Base-by-base conservation (phyloP, 2,797 vertebrate species). In the Craterocephalus amniculus region DNA sequence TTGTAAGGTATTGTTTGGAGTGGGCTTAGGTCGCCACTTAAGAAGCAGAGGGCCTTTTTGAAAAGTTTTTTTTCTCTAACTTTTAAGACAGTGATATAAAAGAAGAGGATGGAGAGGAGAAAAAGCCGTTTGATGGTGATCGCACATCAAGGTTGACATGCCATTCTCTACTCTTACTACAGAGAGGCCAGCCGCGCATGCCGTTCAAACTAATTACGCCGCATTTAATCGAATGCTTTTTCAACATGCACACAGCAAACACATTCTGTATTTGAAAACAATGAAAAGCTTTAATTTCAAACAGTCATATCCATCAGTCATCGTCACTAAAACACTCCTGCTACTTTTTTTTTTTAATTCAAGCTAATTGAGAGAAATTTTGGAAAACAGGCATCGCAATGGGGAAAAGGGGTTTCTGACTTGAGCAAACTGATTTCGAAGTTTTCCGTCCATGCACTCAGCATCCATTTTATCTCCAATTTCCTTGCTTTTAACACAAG, bases 1-100 rank as follows among this genome's bases (percentile, higher is more conserved):
- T 94, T 94, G 93, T 94, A 90, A 83, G 86, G 81, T 70, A 93
- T 94, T 94, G 94, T 94, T 88, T 92, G 91, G 75, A 83, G 90
- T 85, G 88, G 91, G 87, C 90, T 92, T 91, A 90, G 91, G 83
- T 87, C 87, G 83, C 88, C 93, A 93, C 93, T 94, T 94, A 90
- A 94, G 86, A 87, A 84, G 90, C 85, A 83, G 85, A 88, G 88
- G 81, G 79, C 80, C 89, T 87, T 89, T 92, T 77, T 56, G 83
- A 74, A 79, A 83, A 81, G 82, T 70, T 80, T 86, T 86, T 86
- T 88, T 83, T 84, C 88, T 91, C 81, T 83, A 90, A 93, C 91
- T 91, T 94, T 83, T 80, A 79, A 79, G 84, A 77, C 85, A 75
- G 81, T 64, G 85, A 86, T 64, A 92, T 91, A 93, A 94, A 93